Percentiles rank a stretch among this genome's conserved stretches.
Evolutionary conservation across 2,888 invertebrate species (phyloP).

Genomic region (Nipponacmea schrenckii): DNA sequence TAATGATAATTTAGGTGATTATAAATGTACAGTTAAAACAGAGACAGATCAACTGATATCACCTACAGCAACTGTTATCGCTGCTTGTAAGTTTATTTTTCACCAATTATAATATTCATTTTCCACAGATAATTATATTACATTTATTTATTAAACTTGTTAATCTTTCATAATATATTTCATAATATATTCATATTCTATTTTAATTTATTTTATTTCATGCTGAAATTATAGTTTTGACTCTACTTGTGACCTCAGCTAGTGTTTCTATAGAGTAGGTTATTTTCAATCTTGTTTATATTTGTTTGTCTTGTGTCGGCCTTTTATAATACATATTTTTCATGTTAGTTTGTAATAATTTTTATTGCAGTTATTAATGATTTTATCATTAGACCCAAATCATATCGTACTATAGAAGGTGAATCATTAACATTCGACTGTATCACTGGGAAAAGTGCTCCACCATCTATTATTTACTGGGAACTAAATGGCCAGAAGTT

Average conservation of each 20-base stretch:
- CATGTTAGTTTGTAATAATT: neutral
- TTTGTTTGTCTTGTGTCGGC: too few species aligned
- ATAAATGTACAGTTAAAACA: conserved; percentile 48
- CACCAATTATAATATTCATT: neutral
- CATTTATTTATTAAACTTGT: neutral
- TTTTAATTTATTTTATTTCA: too few species aligned
- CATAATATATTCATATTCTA: too few species aligned
- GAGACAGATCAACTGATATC: conserved; percentile 27
- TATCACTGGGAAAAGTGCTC: conserved; percentile 50
- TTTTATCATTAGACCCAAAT: conserved; percentile 50
- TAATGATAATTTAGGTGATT: conserved; percentile 49
- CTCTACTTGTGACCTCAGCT: too few species aligned
- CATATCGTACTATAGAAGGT: conserved; percentile 40
- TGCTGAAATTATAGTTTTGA: too few species aligned
- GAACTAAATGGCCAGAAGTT: conserved; percentile 47
- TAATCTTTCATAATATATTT: too few species aligned
- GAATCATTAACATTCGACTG: conserved; percentile 49
- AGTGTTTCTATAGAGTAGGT: neutral
- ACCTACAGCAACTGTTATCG: conserved; percentile 43
- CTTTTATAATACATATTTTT: too few species aligned
- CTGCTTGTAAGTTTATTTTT: conserved; percentile 55
- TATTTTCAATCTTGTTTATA: neutral
- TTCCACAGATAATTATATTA: neutral
- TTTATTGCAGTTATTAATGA: conserved; percentile 50
- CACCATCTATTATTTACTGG: conserved; percentile 48